Percentiles rank a stretch among this genome's conserved stretches.
Conservation (phyloP, 2,888 invertebrate species). For the Lamproptera curius region DNA sequence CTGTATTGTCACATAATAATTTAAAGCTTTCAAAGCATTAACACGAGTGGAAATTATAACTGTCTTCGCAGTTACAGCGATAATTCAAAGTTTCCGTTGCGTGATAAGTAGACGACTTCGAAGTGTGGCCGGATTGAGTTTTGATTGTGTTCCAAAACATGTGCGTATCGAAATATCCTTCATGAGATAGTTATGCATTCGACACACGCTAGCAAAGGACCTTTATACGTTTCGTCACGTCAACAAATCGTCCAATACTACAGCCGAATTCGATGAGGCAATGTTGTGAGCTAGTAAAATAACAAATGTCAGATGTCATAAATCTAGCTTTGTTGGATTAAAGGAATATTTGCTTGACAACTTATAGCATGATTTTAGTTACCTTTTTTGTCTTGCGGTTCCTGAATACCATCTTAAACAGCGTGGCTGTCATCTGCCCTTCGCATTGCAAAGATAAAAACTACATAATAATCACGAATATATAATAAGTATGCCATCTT, state of each 20-base stretch:
- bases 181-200: slow-evolving; percentile 59
- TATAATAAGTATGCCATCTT: no score
- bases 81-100: slow-evolving; percentile 47
- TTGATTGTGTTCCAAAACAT: slow-evolving; percentile 59
- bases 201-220: slow-evolving; percentile 49
- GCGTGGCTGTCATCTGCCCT: no score
- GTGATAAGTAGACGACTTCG: slow-evolving; percentile 53
- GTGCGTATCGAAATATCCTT: slow-evolving; percentile 49
- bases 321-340: no score
- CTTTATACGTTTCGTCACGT: slow-evolving; percentile 45
- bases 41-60: slow-evolving; percentile 25
- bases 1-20: no score
- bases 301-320: no score
- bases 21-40: slow-evolving; percentile 23
- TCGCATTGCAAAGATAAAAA: no score
- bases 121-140: slow-evolving; percentile 65
- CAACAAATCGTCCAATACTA: slow-evolving; percentile 54
- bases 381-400: no score
- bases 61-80: slow-evolving; percentile 34
- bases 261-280: slow-evolving; percentile 19
- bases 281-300: slow-evolving; percentile 4
- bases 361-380: no score
- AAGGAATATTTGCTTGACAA: no score
- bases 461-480: no score
- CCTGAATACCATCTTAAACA: no score